phyloP scores from a whole-genome alignment of 2,888 invertebrate genomes.

The Rhagonycha fulva region DNA sequence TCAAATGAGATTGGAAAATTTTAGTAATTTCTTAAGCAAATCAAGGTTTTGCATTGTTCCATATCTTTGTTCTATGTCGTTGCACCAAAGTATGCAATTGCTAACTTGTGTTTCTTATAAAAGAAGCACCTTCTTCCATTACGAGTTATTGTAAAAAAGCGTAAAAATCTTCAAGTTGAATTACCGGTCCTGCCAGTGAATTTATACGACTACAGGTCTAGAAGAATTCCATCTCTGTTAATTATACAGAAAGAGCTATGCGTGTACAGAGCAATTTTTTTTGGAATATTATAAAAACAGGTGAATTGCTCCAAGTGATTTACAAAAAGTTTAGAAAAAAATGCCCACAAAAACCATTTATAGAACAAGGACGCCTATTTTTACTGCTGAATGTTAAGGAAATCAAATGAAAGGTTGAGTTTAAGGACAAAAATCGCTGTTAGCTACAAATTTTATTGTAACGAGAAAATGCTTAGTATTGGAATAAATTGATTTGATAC shows the following conservation, averaged over 20 bases:
- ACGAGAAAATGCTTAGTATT: no score
- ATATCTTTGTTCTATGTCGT: neutral
- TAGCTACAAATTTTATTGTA: neutral
- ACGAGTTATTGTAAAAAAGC: neutral
- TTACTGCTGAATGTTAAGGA: constrained; percentile 7
- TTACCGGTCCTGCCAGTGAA: neutral
- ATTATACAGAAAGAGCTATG: no score
- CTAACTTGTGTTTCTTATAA: neutral
- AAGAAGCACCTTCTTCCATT: neutral
- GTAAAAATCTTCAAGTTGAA: neutral
- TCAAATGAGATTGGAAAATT: neutral
- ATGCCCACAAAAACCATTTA: neutral
- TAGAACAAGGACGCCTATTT: constrained; percentile 4
- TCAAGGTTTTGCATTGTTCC: neutral
- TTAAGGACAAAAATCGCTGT: neutral
- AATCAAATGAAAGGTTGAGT: constrained; percentile 15
- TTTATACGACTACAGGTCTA: neutral
- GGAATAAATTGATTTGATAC: no score
- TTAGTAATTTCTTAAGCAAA: neutral
- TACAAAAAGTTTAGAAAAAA: neutral
- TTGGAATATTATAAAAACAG: neutral
- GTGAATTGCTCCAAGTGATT: neutral
- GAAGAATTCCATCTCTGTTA: no score
- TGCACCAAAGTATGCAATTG: neutral
- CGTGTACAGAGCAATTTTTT: neutral